Evolutionary conservation across 2,888 invertebrate species (phyloP), one percentile per base, ranked within the genome.

Genomic region (Amaurobius ferox): DNA sequence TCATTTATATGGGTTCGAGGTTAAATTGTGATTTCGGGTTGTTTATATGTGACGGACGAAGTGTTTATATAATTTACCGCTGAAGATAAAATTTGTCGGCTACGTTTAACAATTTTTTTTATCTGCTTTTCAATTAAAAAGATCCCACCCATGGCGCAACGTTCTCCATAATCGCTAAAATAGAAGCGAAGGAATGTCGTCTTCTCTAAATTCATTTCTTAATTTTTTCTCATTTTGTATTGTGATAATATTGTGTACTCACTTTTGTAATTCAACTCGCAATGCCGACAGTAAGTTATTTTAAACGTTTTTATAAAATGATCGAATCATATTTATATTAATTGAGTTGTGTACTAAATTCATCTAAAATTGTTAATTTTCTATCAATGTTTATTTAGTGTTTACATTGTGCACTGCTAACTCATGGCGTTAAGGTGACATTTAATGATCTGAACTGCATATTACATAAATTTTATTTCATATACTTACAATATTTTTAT

Each of bases 31-130:
- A 73, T 74, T 77, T 77, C 72, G 23, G 61, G 70, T 77, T 85
- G 83, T 85, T 85, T 85, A 85, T 85, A 74, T 85, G 35, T 85
- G 66, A 55, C 61, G n/a, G n/a, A n/a, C 61, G 76, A 70, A 76
- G 70, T 85, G 83, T 85, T 85, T 85, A 85, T 77, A 39, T 62
- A 48, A 61, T 66, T 70, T 72, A 64, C 81, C 81, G 81, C 81
- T 62, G 44, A n/a, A n/a, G 55, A 77, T 77, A 55, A 66, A 66
- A 66, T 55, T 44, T 28, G 35, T 62, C 76, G 77, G 77, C 48
- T 48, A 55, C 66, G 23, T 3, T 23, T 55, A 55, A 23, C 44
- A 2, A 16, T 44, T 55, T 23, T 55, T 23, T 1, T 23, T 1
- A 23, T 23, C 19, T 9, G 16, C 23, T 23, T 55, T n/a, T 55